A percentile compares a stretch with the other conserved stretches of the same genome.
Conservation (phyloP, 2,888 invertebrate genomes). For the Meliscaeva auricollis region DNA sequence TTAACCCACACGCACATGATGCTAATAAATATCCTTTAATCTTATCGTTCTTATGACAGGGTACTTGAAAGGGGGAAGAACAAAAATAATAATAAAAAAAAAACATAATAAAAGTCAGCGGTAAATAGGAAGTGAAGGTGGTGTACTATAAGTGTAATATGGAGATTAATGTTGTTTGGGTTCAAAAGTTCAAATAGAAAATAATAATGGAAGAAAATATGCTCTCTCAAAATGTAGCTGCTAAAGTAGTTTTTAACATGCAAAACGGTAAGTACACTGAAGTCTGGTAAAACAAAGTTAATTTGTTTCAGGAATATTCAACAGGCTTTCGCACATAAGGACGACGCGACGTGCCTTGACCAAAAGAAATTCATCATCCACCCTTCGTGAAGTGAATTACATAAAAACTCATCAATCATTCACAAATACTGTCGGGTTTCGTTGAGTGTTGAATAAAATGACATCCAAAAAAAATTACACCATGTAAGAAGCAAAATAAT, state of each 20-base stretch:
- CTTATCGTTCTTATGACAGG: conserved; percentile 29
- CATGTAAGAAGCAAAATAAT: not conserved
- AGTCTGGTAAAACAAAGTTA: not conserved
- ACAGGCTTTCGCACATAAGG: not conserved
- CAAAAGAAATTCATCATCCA: conserved; percentile 13
- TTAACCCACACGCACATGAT: conserved; percentile 30
- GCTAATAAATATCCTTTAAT: conserved; percentile 43
- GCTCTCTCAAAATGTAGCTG: not conserved
- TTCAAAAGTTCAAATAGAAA: conserved; percentile 14
- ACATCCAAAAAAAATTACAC: not conserved
- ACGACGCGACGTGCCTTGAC: conserved; percentile 5
- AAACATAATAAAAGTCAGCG: conserved; percentile 5
- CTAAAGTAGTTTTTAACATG: conserved; percentile 25
- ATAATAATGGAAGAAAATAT: too few species aligned
- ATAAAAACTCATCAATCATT: conserved; percentile 23
- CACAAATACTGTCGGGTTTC: not conserved
- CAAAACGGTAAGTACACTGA: not conserved
- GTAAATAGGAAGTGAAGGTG: conserved; percentile 30
- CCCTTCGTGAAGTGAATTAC: not conserved
- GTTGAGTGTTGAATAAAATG: not conserved
- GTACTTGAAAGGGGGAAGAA: conserved; percentile 13
- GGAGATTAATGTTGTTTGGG: conserved; percentile 37
- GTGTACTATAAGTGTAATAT: conserved; percentile 9
- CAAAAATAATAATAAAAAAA: not conserved
- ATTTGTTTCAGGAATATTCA: conserved; percentile 20